Conservation (phyloP, 2,797 vertebrate species). For the Lepus oiostolus region DNA sequence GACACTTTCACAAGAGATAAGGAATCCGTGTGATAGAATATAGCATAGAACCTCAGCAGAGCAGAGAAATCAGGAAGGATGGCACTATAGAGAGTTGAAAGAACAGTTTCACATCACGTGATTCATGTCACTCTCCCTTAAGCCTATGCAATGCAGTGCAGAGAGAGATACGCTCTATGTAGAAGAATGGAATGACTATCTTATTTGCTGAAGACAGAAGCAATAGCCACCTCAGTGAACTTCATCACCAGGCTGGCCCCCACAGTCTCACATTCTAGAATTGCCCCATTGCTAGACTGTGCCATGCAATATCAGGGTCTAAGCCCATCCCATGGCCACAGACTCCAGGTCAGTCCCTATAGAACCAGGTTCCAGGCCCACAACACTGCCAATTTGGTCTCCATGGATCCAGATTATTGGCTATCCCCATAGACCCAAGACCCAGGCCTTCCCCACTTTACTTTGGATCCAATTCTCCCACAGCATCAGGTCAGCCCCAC, state of each 20-base stretch:
- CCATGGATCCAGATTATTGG: not conserved
- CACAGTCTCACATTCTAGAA: not conserved
- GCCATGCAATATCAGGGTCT: not conserved
- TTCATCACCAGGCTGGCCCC: not conserved
- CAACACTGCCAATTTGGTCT: not conserved
- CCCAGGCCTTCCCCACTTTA: not conserved
- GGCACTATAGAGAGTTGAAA: not conserved
- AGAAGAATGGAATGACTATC: not conserved
- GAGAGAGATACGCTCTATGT: not conserved
- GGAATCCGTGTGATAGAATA: not conserved
- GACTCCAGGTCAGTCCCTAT: too few species aligned
- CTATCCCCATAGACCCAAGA: not conserved
- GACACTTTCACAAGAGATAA: not conserved
- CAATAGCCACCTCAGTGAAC: not conserved
- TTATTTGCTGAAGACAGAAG: not conserved
- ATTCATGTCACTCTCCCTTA: not conserved
- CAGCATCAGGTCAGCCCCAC: not conserved
- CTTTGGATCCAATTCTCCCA: not conserved
- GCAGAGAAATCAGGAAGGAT: slow-evolving; percentile 2
- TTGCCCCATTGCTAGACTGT: not conserved
- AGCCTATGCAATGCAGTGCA: not conserved
- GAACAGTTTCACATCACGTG: not conserved
- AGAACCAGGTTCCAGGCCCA: not conserved
- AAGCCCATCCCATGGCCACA: not conserved
- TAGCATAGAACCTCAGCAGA: not conserved